Conservation (phyloP, 2,888 invertebrate species). For the Epistrophe eligans region DNA sequence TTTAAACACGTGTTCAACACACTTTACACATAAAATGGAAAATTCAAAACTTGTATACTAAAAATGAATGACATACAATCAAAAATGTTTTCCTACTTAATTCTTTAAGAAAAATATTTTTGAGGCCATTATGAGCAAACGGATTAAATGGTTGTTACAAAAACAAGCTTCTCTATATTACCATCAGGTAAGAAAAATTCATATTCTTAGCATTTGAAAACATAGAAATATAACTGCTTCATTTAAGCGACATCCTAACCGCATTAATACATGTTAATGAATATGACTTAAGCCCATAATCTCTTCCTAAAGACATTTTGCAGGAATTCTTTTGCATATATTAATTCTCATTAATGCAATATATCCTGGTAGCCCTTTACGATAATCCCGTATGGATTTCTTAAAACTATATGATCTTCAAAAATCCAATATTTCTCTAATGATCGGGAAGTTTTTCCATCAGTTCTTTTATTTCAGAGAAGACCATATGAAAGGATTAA, state of each 20-base stretch:
- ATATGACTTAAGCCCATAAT: slow-evolving; percentile 55
- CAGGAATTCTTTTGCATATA: not conserved
- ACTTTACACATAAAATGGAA: not conserved
- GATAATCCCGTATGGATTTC: slow-evolving; percentile 43
- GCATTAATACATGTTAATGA: slow-evolving; percentile 7
- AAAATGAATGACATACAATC: not conserved
- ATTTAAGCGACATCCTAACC: slow-evolving; percentile 1
- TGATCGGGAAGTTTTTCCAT: slow-evolving; percentile 57
- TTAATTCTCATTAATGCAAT: slow-evolving; percentile 49
- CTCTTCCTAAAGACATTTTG: slow-evolving; percentile 41
- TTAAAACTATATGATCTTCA: slow-evolving; percentile 15
- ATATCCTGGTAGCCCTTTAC: slow-evolving; percentile 27
- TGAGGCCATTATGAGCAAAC: slow-evolving; percentile 7
- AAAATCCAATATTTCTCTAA: slow-evolving; percentile 47
- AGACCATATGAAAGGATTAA: slow-evolving; percentile 62
- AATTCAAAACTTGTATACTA: not conserved
- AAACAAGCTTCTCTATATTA: not conserved
- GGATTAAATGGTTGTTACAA: slow-evolving; percentile 40
- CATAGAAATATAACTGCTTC: slow-evolving; percentile 42
- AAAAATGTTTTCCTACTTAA: not conserved
- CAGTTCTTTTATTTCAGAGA: slow-evolving; percentile 46
- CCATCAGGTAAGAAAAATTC: slow-evolving; percentile 13
- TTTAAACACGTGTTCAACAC: slow-evolving; percentile 2
- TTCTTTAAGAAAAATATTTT: slow-evolving; percentile 2
- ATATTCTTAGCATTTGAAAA: not conserved